Conservation (phyloP, 2,888 invertebrate genomes). For the Creontiades dilutus region DNA sequence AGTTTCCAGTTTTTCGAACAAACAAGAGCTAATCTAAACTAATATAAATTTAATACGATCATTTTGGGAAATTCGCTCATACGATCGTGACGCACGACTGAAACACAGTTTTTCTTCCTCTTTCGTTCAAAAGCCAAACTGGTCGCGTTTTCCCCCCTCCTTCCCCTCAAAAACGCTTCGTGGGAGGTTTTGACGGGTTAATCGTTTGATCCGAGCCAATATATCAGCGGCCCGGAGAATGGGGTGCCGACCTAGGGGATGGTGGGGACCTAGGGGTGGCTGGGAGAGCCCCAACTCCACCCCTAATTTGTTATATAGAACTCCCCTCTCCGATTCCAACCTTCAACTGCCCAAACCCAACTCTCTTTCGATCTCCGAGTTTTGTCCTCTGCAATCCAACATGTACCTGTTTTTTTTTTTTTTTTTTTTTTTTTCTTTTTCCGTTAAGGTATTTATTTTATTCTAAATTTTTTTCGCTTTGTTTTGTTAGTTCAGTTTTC, state of each 20-base stretch:
- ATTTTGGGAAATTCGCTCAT: no score
- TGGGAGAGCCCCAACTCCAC: conserved; percentile 51
- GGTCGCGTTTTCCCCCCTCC: background rate
- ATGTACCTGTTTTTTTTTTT: conserved; percentile 24
- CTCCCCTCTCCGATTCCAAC: conserved; percentile 51
- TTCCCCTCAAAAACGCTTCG: background rate
- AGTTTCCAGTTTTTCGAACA: no score
- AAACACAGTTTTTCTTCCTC: no score
- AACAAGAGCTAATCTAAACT: no score
- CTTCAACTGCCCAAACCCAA: conserved; percentile 29
- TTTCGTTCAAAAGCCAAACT: no score
- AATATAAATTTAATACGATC: no score
- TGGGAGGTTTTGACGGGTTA: conserved; percentile 67
- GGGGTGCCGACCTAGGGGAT: background rate
- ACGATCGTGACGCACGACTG: no score
- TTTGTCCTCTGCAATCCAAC: conserved; percentile 57
- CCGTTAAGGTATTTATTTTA: background rate
- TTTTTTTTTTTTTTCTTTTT: conserved; percentile 1
- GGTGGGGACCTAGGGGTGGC: conserved; percentile 3
- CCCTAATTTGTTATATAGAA: conserved; percentile 72
- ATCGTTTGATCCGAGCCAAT: conserved; percentile 70
- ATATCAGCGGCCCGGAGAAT: conserved; percentile 55
- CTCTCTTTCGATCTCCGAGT: conserved; percentile 39
- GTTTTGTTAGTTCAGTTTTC: background rate
- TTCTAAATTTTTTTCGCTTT: background rate